Conservation (phyloP, 2,797 vertebrate genomes). For the Notolepis coatsorum region DNA sequence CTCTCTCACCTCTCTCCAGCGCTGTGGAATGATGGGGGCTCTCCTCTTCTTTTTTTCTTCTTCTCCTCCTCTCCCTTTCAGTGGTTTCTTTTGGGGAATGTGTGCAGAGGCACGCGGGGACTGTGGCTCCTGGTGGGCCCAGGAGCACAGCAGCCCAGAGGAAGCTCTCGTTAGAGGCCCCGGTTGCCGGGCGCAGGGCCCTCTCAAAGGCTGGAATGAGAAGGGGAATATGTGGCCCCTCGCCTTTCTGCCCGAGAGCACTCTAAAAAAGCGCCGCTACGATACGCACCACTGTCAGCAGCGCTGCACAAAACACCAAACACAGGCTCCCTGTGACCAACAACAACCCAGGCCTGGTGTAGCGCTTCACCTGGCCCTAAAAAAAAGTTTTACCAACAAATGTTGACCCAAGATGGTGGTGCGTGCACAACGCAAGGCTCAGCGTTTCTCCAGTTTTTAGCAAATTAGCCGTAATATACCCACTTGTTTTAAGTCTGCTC, state of each 20-base stretch:
- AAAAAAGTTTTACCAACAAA: too few species aligned
- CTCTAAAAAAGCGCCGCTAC: slow-evolving; percentile 41
- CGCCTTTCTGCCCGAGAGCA: slow-evolving; percentile 37
- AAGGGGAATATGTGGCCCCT: slow-evolving; percentile 51
- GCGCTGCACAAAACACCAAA: slow-evolving; percentile 11
- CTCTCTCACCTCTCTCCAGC: slow-evolving; percentile 61
- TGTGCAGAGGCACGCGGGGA: slow-evolving; percentile 59
- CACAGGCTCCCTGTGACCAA: slow-evolving; percentile 7
- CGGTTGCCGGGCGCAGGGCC: slow-evolving; percentile 80
- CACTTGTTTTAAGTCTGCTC: too few species aligned
- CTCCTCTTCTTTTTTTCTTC: slow-evolving; percentile 49
- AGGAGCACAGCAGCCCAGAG: slow-evolving; percentile 45
- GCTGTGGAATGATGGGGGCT: slow-evolving; percentile 46
- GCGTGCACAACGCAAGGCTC: too few species aligned
- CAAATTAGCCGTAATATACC: too few species aligned
- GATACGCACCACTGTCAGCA: slow-evolving; percentile 20
- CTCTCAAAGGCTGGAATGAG: slow-evolving; percentile 85
- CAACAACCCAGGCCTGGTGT: not conserved
- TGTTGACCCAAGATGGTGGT: too few species aligned
- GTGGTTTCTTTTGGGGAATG: slow-evolving; percentile 53
- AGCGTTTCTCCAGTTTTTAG: too few species aligned
- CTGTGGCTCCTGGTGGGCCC: slow-evolving; percentile 56
- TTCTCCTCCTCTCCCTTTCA: slow-evolving; percentile 49
- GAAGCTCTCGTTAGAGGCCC: slow-evolving; percentile 63
- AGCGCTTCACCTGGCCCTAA: not conserved